Evolutionary conservation across 2,888 invertebrate species (phyloP), one percentile per base, ranked within the genome.

Genomic region (Plutella xylostella): DNA sequence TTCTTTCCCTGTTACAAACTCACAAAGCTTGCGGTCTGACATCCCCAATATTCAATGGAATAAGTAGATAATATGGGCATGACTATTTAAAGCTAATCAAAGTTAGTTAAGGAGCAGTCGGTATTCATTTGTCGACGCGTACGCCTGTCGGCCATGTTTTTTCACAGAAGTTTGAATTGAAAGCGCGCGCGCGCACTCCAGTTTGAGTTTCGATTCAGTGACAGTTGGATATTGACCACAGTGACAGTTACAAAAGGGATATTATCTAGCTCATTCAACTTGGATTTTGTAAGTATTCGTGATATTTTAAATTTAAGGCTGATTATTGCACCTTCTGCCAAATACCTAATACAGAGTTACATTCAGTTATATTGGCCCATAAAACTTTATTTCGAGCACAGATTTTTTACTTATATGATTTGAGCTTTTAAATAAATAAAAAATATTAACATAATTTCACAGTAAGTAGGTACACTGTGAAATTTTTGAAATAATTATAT

Each of bases 81-180:
- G 71, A 73, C 87, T 87, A 87, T 87, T 87, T 87, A 86, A 87
- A 86, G 83, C 82, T 87, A 87, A 87, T 87, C 87, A 87, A 85
- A 79, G 70, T 74, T 80, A 69, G 84, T 86, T 86, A 86, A 82
- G 82, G 77, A 80, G 73, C 76, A 87, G 87, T 87, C 85, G 64
- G 72, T 64, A 67, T 60, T 58, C 66, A 28, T 12, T 33, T 31
- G 38, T 46, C 42, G 38, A 20, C 44, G 30, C 30, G 38, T 6
- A 19, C 25, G 28, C 30, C 1, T 20, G 48, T 44, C 58, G 55
- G 69, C 69, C 72, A 71, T 71, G 46, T 70, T 72, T 63, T 58
- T 64, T 62, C 52, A 30, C n/a, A 31, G 50, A 60, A 77, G 72
- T 74, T 69, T 56, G 63, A 72, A 66, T 56, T 60, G 62, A 65